Evolutionary conservation across 2,113 vertebrate species (phyloP), one percentile per base, ranked within the genome.

Genomic region (Microcebus ravelobensis): DNA sequence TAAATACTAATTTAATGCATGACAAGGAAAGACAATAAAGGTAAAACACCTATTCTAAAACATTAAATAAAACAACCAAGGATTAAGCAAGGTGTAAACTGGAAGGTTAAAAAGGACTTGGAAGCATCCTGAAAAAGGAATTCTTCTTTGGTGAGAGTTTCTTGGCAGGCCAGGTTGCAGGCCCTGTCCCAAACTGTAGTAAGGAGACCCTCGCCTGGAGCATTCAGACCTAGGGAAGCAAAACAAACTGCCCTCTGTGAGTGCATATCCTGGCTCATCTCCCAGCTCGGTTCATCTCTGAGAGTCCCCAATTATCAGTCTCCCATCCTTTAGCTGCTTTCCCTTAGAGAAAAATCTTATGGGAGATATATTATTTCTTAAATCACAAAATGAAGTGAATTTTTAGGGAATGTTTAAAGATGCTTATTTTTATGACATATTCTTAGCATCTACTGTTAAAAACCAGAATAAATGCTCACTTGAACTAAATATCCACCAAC

Each of bases 371-470:
- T 52, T 83, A 55, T 74, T 87, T 91, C 85, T 67, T 95, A 82
- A 81, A 93, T 85, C n/a, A 15, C 21, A 79, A 94, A 92, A 48
- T 70, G 39, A 88, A 74, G 20, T 45, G 59, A 61, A 80, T 71
- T 8, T 90, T 95, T 67, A 85, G 65, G n/a, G 13, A 73, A 73
- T 85, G 3, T 61, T 94, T 95, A 80, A 94, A 88, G 11, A 76
- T 87, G 17, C 20, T 36, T 90, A 14, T 39, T 61, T 74, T 79
- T 83, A 48, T 52, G 48, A 8, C 55, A 50, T 48, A 55, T 4
- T 52, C 42, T 79, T 88, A 84, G 25, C 12, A 90, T 76, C 6
- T 42, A 48, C 20, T 77, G 6, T 92, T 92, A 61, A 89, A 90
- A 90, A 61, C 34, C 87, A 10, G 13, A 91, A 29, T 71, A 79